Conservation (phyloP, 92 coral and sea anemone species). For the Zoanthus sociatus region DNA sequence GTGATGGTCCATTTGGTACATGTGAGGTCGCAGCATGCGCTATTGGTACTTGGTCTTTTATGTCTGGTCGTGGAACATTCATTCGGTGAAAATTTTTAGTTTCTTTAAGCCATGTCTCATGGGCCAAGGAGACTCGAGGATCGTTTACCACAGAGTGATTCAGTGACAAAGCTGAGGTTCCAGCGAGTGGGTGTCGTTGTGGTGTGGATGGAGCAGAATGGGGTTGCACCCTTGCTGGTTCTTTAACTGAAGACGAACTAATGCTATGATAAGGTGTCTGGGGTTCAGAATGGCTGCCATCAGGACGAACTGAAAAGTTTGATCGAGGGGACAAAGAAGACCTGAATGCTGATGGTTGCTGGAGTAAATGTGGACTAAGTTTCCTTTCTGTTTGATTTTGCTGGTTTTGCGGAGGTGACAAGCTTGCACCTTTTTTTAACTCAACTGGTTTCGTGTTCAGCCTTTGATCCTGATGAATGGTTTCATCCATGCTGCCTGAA, state of each 20-base stretch:
- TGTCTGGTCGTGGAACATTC: neutral
- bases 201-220: slow-evolving; percentile 90
- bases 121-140: neutral
- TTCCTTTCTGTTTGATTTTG: slow-evolving; percentile 19
- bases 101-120: slow-evolving; percentile 13
- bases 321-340: slow-evolving; percentile 73
- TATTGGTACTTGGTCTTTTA: neutral
- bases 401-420: slow-evolving; percentile 9
- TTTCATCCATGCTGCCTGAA: neutral
- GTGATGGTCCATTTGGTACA: slow-evolving; percentile 20
- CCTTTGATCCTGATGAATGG: neutral
- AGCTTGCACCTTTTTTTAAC: slow-evolving; percentile 4
- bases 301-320: slow-evolving; percentile 65
- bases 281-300: slow-evolving; percentile 80
- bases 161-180: slow-evolving; percentile 50
- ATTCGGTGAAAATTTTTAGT: neutral
- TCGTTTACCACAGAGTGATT: slow-evolving; percentile 2
- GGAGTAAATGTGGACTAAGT: slow-evolving; percentile 48
- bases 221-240: slow-evolving; percentile 38
- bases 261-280: slow-evolving; percentile 74
- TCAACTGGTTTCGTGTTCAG: slow-evolving; percentile 11
- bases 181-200: slow-evolving; percentile 74
- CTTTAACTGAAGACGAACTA: slow-evolving; percentile 30
- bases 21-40: slow-evolving; percentile 1
- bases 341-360: slow-evolving; percentile 87